Evolutionary conservation across 1,140 invertebrate genomes (phyloP).

Genomic region (Papilio helenus): DNA sequence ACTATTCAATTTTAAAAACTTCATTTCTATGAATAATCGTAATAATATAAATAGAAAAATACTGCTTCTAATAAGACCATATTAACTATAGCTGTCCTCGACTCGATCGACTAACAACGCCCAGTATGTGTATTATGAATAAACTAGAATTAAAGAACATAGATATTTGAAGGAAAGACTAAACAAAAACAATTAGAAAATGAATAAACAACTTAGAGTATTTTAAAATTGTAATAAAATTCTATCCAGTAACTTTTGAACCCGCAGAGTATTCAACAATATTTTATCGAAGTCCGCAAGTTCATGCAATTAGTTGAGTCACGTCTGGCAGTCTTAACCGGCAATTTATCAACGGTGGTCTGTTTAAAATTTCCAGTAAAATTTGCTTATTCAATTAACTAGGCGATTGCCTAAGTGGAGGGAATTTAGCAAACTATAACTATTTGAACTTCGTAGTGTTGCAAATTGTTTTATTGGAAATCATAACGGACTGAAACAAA

Average conservation of each 20-base stretch:
- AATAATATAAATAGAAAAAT: too few relatives aligned
- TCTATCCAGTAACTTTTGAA: background rate
- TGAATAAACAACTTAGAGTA: background rate
- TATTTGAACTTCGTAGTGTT: background rate
- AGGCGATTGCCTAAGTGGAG: conserved; percentile 43
- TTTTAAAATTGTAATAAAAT: background rate
- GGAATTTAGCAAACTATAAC: background rate
- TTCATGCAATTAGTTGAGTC: conserved; percentile 49
- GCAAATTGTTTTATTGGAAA: conserved; percentile 10
- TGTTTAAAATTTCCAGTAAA: conserved; percentile 43
- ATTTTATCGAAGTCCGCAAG: conserved; percentile 40
- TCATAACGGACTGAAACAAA: background rate
- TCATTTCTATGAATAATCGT: background rate
- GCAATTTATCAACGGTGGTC: conserved; percentile 44
- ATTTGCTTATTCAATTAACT: conserved; percentile 53
- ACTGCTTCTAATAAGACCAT: too few relatives aligned
- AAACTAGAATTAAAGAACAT: too few relatives aligned
- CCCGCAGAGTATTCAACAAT: conserved; percentile 44
- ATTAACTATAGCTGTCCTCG: too few relatives aligned
- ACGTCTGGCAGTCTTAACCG: conserved; percentile 44
- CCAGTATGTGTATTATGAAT: too few relatives aligned
- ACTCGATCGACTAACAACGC: too few relatives aligned
- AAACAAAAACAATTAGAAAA: background rate
- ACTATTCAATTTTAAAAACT: background rate
- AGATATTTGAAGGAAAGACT: too few relatives aligned